phyloP scores from a whole-genome alignment of 2,797 vertebrate species.

The Heteromormyrus szaboi region DNA sequence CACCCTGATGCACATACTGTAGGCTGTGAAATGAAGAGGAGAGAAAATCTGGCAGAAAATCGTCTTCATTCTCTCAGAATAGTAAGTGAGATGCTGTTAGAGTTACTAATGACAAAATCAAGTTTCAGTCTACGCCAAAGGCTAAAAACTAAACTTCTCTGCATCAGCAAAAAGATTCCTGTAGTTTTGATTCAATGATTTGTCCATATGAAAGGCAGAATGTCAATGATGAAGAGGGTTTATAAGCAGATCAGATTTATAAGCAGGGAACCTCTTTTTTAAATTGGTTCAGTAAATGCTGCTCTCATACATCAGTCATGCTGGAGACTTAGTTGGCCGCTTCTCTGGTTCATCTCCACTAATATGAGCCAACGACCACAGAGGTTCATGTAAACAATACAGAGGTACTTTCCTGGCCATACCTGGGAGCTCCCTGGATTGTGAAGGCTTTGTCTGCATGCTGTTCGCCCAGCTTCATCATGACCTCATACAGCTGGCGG shows the following conservation, averaged over 20 bases:
- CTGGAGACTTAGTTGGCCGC: background rate
- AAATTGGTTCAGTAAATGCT: background rate
- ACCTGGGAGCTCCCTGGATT: conserved; percentile 96
- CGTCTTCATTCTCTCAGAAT: background rate
- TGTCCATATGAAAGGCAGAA: background rate
- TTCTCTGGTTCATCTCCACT: background rate
- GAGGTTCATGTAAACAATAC: background rate
- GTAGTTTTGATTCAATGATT: background rate
- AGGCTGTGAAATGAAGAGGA: background rate
- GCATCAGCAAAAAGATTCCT: background rate
- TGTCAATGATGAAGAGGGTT: background rate
- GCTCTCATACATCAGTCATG: background rate
- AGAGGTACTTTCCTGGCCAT: background rate
- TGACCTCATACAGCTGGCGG: conserved; percentile 90
- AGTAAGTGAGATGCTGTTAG: background rate
- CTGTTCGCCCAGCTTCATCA: conserved; percentile 86
- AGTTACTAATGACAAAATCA: background rate
- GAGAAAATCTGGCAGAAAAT: background rate
- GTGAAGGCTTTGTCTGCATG: conserved; percentile 96
- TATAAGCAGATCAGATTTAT: background rate
- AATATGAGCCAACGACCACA: background rate
- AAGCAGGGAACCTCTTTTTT: background rate
- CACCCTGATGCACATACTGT: background rate
- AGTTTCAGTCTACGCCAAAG: background rate
- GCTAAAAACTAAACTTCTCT: background rate